Conservation (phyloP, 2,888 invertebrate genomes). For the Tenthredo livida region DNA sequence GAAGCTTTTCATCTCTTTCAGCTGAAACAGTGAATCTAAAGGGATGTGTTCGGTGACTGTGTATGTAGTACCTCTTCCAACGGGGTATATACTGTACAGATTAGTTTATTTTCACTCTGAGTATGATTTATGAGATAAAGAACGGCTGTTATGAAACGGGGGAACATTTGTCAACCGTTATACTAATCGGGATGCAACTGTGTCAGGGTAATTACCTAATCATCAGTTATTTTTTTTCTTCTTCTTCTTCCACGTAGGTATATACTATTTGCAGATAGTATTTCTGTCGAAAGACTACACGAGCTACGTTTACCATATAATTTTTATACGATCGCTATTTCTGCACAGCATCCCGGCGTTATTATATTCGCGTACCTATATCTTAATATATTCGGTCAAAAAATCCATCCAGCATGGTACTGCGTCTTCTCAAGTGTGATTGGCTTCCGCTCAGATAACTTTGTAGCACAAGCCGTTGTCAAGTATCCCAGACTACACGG, state of each 20-base stretch:
- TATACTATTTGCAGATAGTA: neutral
- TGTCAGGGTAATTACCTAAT: neutral
- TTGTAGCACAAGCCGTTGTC: neutral
- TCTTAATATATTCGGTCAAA: neutral
- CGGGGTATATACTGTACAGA: neutral
- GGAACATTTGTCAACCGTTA: constrained; percentile 18
- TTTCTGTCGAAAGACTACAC: neutral
- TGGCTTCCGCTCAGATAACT: constrained; percentile 27
- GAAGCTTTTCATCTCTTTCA: neutral
- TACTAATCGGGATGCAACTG: neutral
- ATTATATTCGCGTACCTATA: neutral
- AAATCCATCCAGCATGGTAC: neutral
- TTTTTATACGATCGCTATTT: neutral
- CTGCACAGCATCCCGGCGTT: neutral
- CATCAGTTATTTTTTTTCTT: neutral
- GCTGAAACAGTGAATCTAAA: neutral
- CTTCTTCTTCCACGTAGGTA: neutral
- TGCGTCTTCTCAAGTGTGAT: neutral
- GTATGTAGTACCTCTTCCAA: neutral
- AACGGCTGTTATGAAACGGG: neutral
- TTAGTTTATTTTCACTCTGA: constrained; percentile 18
- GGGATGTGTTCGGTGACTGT: neutral
- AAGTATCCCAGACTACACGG: constrained; percentile 21
- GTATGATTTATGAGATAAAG: constrained; percentile 31
- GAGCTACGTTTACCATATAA: neutral